These are phyloP conservation scores for Drosophila rufa DNA, from an alignment of 1,140 invertebrate species.

Conservation along the genomic window DNA sequence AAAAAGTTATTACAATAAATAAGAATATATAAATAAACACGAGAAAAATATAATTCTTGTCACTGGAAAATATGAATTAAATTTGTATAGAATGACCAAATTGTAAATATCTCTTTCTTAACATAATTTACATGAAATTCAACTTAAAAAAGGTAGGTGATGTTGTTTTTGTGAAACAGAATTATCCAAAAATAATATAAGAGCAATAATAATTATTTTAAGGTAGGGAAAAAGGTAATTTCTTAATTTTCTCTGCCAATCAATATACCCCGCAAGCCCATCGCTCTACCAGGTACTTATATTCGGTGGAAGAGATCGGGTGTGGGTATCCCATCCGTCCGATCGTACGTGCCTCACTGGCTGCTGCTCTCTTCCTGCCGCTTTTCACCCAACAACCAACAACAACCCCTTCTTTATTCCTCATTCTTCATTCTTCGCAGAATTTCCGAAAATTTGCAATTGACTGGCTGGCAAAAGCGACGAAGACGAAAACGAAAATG, in stretches of 20 bases:
- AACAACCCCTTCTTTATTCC: constrained; percentile 17
- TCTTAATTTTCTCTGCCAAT: neutral
- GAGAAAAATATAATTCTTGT: too few species aligned
- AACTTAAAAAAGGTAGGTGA: too few species aligned
- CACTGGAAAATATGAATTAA: too few species aligned
- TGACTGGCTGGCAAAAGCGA: constrained; percentile 62
- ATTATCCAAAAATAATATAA: too few species aligned
- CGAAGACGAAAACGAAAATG: constrained; percentile 9
- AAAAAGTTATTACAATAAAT: too few species aligned
- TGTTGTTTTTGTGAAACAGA: too few species aligned
- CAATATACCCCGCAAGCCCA: neutral
- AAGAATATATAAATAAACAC: too few species aligned
- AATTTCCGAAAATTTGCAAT: constrained; percentile 83
- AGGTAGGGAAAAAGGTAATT: too few species aligned
- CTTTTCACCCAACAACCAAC: constrained; percentile 4
- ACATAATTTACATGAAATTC: too few species aligned
- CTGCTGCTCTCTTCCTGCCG: constrained; percentile 15
- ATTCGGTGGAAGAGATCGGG: constrained; percentile 29
- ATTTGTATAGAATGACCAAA: too few species aligned
- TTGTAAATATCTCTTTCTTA: too few species aligned
- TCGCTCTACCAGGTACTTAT: constrained; percentile 7
- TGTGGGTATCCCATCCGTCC: constrained; percentile 45
- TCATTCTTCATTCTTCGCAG: constrained; percentile 29
- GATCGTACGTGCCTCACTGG: constrained; percentile 57
- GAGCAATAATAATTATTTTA: too few species aligned